These are phyloP conservation scores for Sternotherus odoratus DNA, from an alignment of 2,797 vertebrate genomes.

Conservation along the genomic window DNA sequence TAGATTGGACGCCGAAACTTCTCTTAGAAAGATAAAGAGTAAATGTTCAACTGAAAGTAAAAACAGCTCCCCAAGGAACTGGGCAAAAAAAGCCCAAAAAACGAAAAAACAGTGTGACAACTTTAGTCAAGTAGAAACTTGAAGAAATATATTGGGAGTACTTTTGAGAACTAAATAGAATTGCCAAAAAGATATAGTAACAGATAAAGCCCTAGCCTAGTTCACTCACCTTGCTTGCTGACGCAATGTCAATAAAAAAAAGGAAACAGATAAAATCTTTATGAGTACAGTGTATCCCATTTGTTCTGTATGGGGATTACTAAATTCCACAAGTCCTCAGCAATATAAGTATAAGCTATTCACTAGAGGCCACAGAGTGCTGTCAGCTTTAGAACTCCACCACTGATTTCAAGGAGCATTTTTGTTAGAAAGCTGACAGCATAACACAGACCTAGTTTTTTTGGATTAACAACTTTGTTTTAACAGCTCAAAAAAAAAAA, in stretches of 20 bases:
- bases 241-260: conserved; percentile 32
- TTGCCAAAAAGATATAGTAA: background rate
- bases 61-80: conserved; percentile 71
- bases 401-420: background rate
- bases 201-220: background rate
- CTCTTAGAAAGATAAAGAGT: conserved; percentile 74
- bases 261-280: conserved; percentile 33
- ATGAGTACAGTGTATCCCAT: conserved; percentile 8
- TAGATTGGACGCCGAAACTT: conserved; percentile 63
- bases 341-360: conserved; percentile 55
- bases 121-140: conserved; percentile 69
- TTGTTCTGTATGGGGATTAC: conserved; percentile 55
- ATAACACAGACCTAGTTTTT: background rate
- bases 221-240: conserved; percentile 9
- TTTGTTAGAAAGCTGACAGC: background rate
- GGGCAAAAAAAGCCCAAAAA: conserved; percentile 51
- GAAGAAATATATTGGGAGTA: conserved; percentile 20
- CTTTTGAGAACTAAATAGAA: conserved; percentile 24
- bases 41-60: conserved; percentile 73
- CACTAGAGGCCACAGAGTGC: conserved; percentile 17
- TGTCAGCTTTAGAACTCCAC: conserved; percentile 19
- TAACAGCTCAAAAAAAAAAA: conserved; percentile 40
- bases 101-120: conserved; percentile 34
- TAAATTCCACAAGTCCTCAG: conserved; percentile 49
- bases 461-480: conserved; percentile 51